Percentiles rank a stretch among this genome's conserved stretches.
Evolutionary conservation across 1,140 invertebrate species (phyloP).

Genomic region (Tetramorium parvispinum): DNA sequence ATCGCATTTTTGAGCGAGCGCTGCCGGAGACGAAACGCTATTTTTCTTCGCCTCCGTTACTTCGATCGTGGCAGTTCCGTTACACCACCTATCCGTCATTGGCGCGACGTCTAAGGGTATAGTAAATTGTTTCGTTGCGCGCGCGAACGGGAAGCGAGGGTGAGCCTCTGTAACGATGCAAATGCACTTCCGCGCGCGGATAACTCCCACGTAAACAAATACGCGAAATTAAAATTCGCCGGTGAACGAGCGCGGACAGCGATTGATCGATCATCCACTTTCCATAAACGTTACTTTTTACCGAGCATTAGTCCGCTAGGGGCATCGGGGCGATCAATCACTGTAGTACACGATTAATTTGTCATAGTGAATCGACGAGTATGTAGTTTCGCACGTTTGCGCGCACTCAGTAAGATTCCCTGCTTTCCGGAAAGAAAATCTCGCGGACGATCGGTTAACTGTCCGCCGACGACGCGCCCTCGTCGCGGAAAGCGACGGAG

Average conservation of each 20-base stretch:
- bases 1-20: conserved; percentile 51
- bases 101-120: conserved; percentile 49
- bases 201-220: conserved; percentile 46
- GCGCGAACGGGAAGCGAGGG: background rate
- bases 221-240: conserved; percentile 60
- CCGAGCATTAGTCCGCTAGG: conserved; percentile 55
- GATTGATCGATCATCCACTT: conserved; percentile 62
- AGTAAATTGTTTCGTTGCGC: conserved; percentile 59
- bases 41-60: conserved; percentile 44
- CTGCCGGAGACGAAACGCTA: conserved; percentile 23
- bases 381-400: conserved; percentile 25
- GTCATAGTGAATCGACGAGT: conserved; percentile 51
- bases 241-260: conserved; percentile 48
- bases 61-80: conserved; percentile 8
- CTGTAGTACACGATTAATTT: conserved; percentile 61
- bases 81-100: conserved; percentile 51
- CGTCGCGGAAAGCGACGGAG: background rate
- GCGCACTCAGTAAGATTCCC: background rate
- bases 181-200: conserved; percentile 44
- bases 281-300: conserved; percentile 62
- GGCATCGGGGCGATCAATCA: conserved; percentile 53
- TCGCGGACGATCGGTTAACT: conserved; percentile 19
- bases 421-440: background rate
- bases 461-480: background rate
- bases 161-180: conserved; percentile 44